Evolutionary conservation across 2,113 vertebrate species (phyloP), one percentile per base, ranked within the genome.

Genomic region (Ceuthmochares aereus): DNA sequence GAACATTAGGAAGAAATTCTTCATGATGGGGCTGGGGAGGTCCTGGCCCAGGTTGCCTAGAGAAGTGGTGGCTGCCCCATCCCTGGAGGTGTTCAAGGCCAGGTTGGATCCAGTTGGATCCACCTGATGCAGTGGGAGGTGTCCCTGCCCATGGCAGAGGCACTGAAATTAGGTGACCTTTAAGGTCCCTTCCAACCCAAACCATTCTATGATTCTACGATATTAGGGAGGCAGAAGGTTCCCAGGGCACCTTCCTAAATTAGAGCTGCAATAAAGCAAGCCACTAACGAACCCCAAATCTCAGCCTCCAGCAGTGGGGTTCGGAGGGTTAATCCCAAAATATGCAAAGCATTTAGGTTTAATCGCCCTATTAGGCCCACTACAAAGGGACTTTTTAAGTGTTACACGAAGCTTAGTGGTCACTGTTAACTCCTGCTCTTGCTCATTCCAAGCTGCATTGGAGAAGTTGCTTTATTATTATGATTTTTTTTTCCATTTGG

Each of bases 291-390:
- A 70, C 90, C 92, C 96, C 90, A 43, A 87, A 59, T 14, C 4
- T 64, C 76, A 29, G 58, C 75, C 62, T 67, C 68, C 73, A 78
- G 75, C 87, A 34, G 6, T 51, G 74, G 90, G 62, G 66, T 86
- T 26, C 27, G 2, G 87, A 96, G 93, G 89, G 94, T 97, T 97
- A 97, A 97, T 93, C 70, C 78, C 78, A 85, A 96, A 96, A 85
- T 94, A 97, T 96, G 93, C 93, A 69, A 96, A 96, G 90, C 67
- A 96, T 96, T 96, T 94, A 18, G 92, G 42, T 95, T 94, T 95
- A 93, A 87, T 97, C 96, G 2, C 83, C 85, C 93, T 91, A 55
- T 81, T 63, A 84, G 79, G 12, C 54, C 43, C 83, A 70, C 87
- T 67, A 96, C 97, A 97, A 94, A 97, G 96, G 83, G 82, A 95